Evolutionary conservation across 2,113 vertebrate genomes (phyloP), one percentile per base, ranked within the genome.

Genomic region (Chauna torquata): DNA sequence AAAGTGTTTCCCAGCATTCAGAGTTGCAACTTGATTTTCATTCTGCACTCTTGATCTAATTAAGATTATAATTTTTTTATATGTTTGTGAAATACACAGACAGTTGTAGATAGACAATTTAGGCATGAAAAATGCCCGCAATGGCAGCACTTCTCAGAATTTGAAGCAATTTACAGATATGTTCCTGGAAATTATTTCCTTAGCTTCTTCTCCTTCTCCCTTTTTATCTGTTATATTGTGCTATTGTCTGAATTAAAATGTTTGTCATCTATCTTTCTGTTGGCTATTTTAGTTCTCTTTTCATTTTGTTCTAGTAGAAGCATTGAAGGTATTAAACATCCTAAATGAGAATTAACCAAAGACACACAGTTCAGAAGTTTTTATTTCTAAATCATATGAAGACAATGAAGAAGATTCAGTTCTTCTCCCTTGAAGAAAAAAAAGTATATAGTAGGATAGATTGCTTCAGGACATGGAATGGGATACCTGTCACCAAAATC

Each of bases 31-130:
- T 75, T 59, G 69, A 61, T 92, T 92, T 94, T 83, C 12, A 57
- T 92, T 93, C 80, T 71, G n/a, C 12, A 40, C 23, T 84, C 74
- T 70, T 70, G 88, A 90, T 96, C 79, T 90, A 92, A 94, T 86
- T 84, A 96, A 95, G 92, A 92, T 90, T 86, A 47, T 55, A 34
- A 55, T 57, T 88, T 90, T 91, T 11, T 88, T 66, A 45, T 6
- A 6, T 47, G 16, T 58, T 86, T 92, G 8, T 85, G 49, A 93
- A 96, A 82, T 49, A 61, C 19, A 69, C 15, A 92, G 9, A 28
- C 47, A 75, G 28, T 44, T 87, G 40, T 38, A 79, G 34, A 54
- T n/a, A 49, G 3, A 76, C 7, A 69, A 32, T 68, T 42, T 34
- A 79, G 36, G 34, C 6, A 9, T 20, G 58, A 87, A 90, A 81